Conservation (phyloP, 2,888 invertebrate genomes). For the Portevinia maculata region DNA sequence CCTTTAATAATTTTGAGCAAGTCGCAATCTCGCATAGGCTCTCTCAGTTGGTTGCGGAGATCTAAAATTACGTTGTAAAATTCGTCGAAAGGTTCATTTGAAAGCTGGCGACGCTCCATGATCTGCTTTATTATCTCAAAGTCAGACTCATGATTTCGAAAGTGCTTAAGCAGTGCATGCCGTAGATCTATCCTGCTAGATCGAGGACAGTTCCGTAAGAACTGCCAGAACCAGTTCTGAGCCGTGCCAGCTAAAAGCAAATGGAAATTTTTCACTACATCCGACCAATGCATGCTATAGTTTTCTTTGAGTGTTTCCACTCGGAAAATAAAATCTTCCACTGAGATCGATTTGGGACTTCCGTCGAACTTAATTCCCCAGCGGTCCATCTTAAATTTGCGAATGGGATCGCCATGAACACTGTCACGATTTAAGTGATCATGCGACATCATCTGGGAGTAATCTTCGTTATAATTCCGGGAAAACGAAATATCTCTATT, state of each 20-base stretch:
- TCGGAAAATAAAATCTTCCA: constrained; percentile 28
- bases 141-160: constrained; percentile 10
- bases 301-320: constrained; percentile 14
- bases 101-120: constrained; percentile 17
- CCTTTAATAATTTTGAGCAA: constrained; percentile 12
- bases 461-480: too few relatives aligned
- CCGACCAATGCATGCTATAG: constrained; percentile 1
- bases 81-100: constrained; percentile 22
- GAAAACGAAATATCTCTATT: too few relatives aligned
- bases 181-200: constrained; percentile 1
- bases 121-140: too few relatives aligned
- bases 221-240: constrained; percentile 42
- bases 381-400: too few relatives aligned
- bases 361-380: constrained; percentile 14
- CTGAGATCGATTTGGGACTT: constrained; percentile 2
- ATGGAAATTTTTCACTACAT: constrained; percentile 24
- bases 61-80: constrained; percentile 17
- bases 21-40: constrained; percentile 7
- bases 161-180: constrained; percentile 10
- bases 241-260: constrained; percentile 22
- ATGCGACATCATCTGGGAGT: too few relatives aligned
- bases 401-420: too few relatives aligned
- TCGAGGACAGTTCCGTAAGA: constrained; percentile 8
- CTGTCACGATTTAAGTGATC: too few relatives aligned
- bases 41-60: neutral